A percentile compares a stretch with the other conserved stretches of the same genome.
phyloP scores from a whole-genome alignment of 2,888 invertebrate species.

The Agrilus biguttatus region DNA sequence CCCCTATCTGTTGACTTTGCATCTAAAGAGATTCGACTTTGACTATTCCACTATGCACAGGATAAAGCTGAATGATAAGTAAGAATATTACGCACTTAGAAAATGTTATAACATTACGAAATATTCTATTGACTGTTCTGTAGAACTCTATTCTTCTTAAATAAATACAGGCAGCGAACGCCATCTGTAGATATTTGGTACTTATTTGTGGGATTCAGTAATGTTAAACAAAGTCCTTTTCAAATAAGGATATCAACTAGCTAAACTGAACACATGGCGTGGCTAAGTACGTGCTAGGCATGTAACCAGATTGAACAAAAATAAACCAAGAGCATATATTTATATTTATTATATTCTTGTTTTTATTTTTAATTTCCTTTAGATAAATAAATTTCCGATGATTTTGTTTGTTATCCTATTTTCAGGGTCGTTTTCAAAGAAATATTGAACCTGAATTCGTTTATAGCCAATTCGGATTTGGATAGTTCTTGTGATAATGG shows the following conservation, averaged over 20 bases:
- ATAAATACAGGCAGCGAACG: no score
- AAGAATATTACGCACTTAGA: not conserved
- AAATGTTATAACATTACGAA: not conserved
- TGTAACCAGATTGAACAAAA: no score
- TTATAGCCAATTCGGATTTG: conserved; percentile 33
- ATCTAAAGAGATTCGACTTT: conserved; percentile 81
- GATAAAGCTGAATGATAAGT: conserved; percentile 76
- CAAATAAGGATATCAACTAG: no score
- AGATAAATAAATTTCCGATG: not conserved
- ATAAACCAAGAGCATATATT: no score
- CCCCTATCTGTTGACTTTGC: conserved; percentile 74
- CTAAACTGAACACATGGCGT: no score
- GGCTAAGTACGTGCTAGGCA: no score
- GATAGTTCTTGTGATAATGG: conserved; percentile 22
- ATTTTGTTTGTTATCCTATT: conserved; percentile 11
- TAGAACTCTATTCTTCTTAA: not conserved
- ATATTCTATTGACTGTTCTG: not conserved
- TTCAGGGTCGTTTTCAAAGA: conserved; percentile 70
- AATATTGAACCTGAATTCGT: conserved; percentile 60
- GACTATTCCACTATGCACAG: conserved; percentile 72
- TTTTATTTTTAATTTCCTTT: not conserved
- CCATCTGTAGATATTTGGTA: no score
- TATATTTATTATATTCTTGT: no score
- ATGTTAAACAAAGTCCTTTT: no score
- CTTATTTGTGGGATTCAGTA: no score